Evolutionary conservation across 2,797 vertebrate species (phyloP).

Genomic region (Sternotherus odoratus): DNA sequence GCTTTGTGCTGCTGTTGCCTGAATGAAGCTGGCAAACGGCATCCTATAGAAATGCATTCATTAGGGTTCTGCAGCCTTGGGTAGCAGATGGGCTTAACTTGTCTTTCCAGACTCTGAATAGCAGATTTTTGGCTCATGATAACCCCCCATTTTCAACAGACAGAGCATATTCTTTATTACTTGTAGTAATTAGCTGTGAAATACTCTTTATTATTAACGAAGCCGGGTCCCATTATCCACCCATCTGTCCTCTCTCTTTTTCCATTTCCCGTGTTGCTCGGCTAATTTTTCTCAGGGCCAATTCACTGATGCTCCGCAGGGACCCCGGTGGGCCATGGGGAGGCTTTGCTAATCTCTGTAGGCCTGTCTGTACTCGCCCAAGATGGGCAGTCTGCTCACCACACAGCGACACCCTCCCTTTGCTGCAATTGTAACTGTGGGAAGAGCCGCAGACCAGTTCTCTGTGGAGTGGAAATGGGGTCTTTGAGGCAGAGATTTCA

Average conservation of each 20-base stretch:
- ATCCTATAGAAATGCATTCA: conserved; percentile 58
- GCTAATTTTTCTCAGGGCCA: background rate
- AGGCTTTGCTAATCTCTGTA: background rate
- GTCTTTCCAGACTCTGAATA: conserved; percentile 59
- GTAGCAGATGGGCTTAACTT: conserved; percentile 64
- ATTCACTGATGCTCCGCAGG: background rate
- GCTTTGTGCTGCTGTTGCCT: conserved; percentile 62
- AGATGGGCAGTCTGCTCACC: fast-evolving
- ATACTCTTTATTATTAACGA: conserved; percentile 20
- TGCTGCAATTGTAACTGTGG: no score
- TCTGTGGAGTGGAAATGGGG: background rate
- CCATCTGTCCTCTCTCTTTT: conserved; percentile 30
- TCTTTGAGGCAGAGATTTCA: background rate
- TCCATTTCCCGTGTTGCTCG: background rate
- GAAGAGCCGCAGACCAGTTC: background rate
- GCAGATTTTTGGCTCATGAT: conserved; percentile 5
- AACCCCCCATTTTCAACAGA: conserved; percentile 10
- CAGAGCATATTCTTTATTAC: conserved; percentile 14
- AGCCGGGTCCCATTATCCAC: background rate
- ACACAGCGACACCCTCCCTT: no score
- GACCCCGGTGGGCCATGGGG: no score
- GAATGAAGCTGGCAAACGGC: conserved; percentile 33
- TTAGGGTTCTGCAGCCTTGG: conserved; percentile 52
- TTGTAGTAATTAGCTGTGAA: conserved; percentile 36
- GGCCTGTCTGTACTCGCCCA: no score